Evolutionary conservation across 2,113 vertebrate genomes (phyloP).

Genomic region (Xiphorhynchus elegans): DNA sequence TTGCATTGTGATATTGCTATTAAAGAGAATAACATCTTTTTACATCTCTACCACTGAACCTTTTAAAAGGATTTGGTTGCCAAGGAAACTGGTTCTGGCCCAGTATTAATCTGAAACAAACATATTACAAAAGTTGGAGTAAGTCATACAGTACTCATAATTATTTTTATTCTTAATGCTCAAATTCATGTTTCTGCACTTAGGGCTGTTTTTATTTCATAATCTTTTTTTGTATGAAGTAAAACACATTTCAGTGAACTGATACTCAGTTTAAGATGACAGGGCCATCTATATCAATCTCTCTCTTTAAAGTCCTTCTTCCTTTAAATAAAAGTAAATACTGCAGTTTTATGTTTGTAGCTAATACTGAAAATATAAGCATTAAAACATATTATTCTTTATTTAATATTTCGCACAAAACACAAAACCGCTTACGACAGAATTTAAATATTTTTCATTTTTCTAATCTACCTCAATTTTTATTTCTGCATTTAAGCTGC

Average conservation of each 20-base stretch:
- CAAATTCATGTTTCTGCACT: conserved; percentile 24
- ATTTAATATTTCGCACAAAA: conserved; percentile 67
- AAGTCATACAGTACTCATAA: conserved; percentile 49
- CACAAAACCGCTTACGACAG: conserved; percentile 65
- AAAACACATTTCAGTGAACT: conserved; percentile 48
- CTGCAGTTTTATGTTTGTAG: conserved; percentile 45
- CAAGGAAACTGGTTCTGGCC: conserved; percentile 93
- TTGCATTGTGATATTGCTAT: conserved; percentile 58
- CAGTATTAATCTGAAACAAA: conserved; percentile 88
- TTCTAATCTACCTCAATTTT: conserved; percentile 61
- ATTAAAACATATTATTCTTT: conserved; percentile 49
- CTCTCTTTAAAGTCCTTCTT: conserved; percentile 56
- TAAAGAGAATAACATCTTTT: conserved; percentile 65
- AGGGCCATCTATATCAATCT: conserved; percentile 62
- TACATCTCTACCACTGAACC: conserved; percentile 67
- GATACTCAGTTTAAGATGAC: conserved; percentile 57
- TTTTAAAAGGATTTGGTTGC: conserved; percentile 89
- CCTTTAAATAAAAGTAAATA: conserved; percentile 50
- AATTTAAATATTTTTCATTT: conserved; percentile 77
- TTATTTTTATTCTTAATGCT: conserved; percentile 55
- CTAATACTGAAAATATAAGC: conserved; percentile 39
- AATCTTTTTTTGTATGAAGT: conserved; percentile 32
- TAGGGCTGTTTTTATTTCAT: conserved; percentile 37
- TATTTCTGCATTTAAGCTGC: conserved; percentile 60
- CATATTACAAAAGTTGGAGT: conserved; percentile 71